Evolutionary conservation across 2,797 vertebrate species (phyloP).

Genomic region (Gorsachius magnificus): DNA sequence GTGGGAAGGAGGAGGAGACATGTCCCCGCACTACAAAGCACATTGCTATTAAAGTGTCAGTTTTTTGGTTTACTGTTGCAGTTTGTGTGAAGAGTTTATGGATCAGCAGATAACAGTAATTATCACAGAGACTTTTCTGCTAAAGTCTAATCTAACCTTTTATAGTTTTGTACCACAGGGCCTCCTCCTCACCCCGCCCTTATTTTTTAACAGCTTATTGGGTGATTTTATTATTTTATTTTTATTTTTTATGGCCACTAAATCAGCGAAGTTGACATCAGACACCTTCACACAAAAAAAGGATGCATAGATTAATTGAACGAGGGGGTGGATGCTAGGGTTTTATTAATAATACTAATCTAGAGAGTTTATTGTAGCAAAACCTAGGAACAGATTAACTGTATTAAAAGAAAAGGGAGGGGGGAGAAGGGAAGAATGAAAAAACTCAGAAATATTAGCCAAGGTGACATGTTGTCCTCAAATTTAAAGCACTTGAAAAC

Average conservation of each 20-base stretch:
- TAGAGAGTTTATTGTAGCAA: slow-evolving; percentile 51
- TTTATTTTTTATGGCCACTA: slow-evolving; percentile 54
- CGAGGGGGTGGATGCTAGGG: slow-evolving; percentile 13
- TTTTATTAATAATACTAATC: slow-evolving; percentile 66
- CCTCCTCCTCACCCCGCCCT: neutral
- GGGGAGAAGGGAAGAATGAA: neutral
- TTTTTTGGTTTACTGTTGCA: slow-evolving; percentile 73
- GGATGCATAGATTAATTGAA: slow-evolving; percentile 59
- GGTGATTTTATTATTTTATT: slow-evolving; percentile 62
- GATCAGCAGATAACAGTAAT: slow-evolving; percentile 80
- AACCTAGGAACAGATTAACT: slow-evolving; percentile 12
- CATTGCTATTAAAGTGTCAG: slow-evolving; percentile 75
- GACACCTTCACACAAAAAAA: slow-evolving; percentile 32
- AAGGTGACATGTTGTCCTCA: slow-evolving; percentile 15
- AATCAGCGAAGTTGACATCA: slow-evolving; percentile 50
- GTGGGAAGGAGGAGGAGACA: slow-evolving; percentile 63
- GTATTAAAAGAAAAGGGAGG: neutral
- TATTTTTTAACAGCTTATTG: slow-evolving; percentile 49
- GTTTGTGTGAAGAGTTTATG: slow-evolving; percentile 75
- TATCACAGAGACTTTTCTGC: slow-evolving; percentile 62
- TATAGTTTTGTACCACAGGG: slow-evolving; percentile 50
- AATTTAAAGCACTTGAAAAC: neutral
- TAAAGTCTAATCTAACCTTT: slow-evolving; percentile 63
- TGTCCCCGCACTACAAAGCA: slow-evolving; percentile 53
- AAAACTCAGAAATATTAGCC: neutral